Conservation (phyloP, 2,888 invertebrate species). For the Timandra comae region DNA sequence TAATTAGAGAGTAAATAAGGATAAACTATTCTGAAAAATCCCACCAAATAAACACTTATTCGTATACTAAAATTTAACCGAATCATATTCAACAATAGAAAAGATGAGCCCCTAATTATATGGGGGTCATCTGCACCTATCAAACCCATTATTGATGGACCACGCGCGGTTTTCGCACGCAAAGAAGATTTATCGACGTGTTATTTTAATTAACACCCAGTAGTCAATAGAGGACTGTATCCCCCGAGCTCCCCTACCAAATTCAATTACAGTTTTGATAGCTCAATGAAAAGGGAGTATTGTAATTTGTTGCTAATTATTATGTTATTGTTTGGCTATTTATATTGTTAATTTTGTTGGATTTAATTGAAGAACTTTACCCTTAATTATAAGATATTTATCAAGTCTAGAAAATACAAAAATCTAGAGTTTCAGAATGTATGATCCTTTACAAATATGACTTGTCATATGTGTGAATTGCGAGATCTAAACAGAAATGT, state of each 20-base stretch:
- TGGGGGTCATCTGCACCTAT: slow-evolving; percentile 43
- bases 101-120: slow-evolving; percentile 25
- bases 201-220: slow-evolving; percentile 62
- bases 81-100: too few relatives aligned
- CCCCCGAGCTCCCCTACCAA: slow-evolving; percentile 26
- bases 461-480: too few relatives aligned
- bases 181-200: slow-evolving; percentile 57
- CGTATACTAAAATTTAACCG: too few relatives aligned
- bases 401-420: too few relatives aligned
- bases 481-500: too few relatives aligned
- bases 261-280: slow-evolving; percentile 40
- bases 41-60: too few relatives aligned
- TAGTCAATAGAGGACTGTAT: slow-evolving; percentile 35
- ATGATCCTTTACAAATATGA: too few relatives aligned
- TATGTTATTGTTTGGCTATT: slow-evolving; percentile 1
- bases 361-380: too few relatives aligned
- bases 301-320: not conserved
- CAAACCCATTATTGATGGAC: slow-evolving; percentile 32
- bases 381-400: too few relatives aligned
- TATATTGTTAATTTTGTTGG: not conserved
- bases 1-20: too few relatives aligned
- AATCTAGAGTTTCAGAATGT: too few relatives aligned
- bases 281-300: slow-evolving; percentile 28
- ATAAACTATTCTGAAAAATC: too few relatives aligned
- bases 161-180: slow-evolving; percentile 59